These are phyloP conservation scores for Papilio aristodemus DNA, from an alignment of 1,140 invertebrate species.

Conservation along the genomic window DNA sequence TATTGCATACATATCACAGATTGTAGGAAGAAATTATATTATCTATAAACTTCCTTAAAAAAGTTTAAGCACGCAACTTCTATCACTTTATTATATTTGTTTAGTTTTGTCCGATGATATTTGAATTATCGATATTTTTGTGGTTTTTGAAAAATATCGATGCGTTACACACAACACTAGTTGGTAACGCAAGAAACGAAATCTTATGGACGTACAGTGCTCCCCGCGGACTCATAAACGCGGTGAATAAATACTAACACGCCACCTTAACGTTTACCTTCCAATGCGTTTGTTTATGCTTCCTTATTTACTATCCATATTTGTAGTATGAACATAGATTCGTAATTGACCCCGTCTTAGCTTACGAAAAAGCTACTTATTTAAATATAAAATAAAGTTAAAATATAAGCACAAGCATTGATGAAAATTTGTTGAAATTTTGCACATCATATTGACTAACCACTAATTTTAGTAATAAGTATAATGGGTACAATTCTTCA, in stretches of 20 bases:
- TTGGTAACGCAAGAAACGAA: slow-evolving; percentile 39
- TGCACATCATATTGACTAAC: too few relatives aligned
- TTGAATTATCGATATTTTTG: background rate
- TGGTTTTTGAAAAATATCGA: slow-evolving; percentile 5
- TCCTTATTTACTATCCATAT: slow-evolving; percentile 36
- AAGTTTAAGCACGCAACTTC: too few relatives aligned
- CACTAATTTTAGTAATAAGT: too few relatives aligned
- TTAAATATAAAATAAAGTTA: too few relatives aligned
- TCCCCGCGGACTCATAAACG: slow-evolving; percentile 53
- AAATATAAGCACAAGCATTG: too few relatives aligned
- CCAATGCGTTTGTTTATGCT: slow-evolving; percentile 54
- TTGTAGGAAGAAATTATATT: too few relatives aligned
- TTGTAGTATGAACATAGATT: slow-evolving; percentile 33
- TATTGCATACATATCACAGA: background rate
- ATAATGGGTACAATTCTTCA: background rate
- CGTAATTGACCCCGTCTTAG: slow-evolving; percentile 27
- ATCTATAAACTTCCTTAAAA: too few relatives aligned
- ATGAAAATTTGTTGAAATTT: too few relatives aligned
- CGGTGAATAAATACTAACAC: slow-evolving; percentile 56
- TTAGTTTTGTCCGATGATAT: too few relatives aligned
- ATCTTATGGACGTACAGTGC: slow-evolving; percentile 48
- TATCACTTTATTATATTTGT: too few relatives aligned
- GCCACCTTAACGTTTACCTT: slow-evolving; percentile 54
- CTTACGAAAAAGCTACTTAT: too few relatives aligned
- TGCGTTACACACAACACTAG: slow-evolving; percentile 19